Evolutionary conservation across 2,797 vertebrate species (phyloP), one percentile per base, ranked within the genome.

Genomic region (Oreortyx pictus): DNA sequence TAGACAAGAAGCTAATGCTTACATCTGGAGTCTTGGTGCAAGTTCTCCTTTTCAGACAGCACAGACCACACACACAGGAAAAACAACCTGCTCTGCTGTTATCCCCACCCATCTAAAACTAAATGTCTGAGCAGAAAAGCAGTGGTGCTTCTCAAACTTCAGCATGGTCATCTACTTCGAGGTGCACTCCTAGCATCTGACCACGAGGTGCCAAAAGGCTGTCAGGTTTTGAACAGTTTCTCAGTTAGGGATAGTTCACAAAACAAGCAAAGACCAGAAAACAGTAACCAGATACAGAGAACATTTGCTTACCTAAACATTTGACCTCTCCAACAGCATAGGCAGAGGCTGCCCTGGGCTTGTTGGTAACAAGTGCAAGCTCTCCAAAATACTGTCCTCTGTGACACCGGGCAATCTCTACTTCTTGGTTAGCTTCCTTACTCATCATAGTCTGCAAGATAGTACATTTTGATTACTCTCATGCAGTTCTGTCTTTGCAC

Each of bases 311-410:
- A 99, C 99, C 98, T 98, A 99, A 98, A 98, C 98, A 99, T 96
- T 99, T 99, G 96, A 99, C 98, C 33, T 98, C 97, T 67, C 99
- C 98, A 90, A 98, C 98, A 68, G 99, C 98, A 79, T 99, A 99
- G 68, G 98, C 99, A 41, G 99, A 99, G 95, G 99, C 99, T 66
- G 99, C 99, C 95, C 99, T 98, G 95, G 99, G 99, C 97, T 99
- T 99, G 97, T 99, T 99, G 96, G 99, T 99, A 97, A 99, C 99
- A 74, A 99, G 97, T 92, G 99, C 99, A 96, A 99, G 98, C 95
- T 99, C 99, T 96, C 99, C 99, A 71, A 99, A 99, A 98, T 99
- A 99, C 61, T 99, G 99, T 89, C 99, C 99, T 97, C 98, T 98
- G 96, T 96, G 98, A 97, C 98, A 99, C 92, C 98, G 98, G 14